Evolutionary conservation across 2,888 invertebrate species (phyloP), one percentile per base, ranked within the genome.

Genomic region (Alloplasta piceator): DNA sequence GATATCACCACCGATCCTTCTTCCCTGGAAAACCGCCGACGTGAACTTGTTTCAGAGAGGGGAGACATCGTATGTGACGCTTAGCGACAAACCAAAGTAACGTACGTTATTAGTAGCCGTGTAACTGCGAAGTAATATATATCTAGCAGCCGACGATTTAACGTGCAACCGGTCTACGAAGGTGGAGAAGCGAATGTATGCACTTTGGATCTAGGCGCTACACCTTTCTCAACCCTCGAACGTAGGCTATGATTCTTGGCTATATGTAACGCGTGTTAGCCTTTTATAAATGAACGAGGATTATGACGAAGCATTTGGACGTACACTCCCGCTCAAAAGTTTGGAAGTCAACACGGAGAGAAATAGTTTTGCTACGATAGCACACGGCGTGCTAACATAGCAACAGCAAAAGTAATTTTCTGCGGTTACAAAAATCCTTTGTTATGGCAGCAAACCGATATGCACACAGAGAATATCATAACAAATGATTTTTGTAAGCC

Each of bases 1-100:
- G 77, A 81, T 74, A 81, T 81, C 77, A 81, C 80, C 80, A 70
- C 52, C 77, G 52, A 81, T 81, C 80, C 73, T 81, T 81, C 80
- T 81, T 81, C 73, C 66, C 52, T 72, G 43, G 55, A 68, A 67
- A 61, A 43, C 58, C 60, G 46, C 41, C 76, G 48, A 58, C 56
- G 26, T 46, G 71, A n/a, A 41, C 50, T 56, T 39, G 26, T 70
- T 64, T 58, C 75, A 41, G 41, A 41, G 41, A 41, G 41, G 41
- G 41, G 41, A 7, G 41, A 41, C 67, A 58, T 55, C 71, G 70
- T 63, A 56, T 64, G 73, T 74, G 72, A 72, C 80, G 72, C 58
- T 72, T 58, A 50, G 58, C 56, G 76, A 67, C 67, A 55, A 72
- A 50, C 77, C 68, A 73, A 68, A 80, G 77, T 80, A 56, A 12